These are phyloP conservation scores for Quadroppia sp. DNA, from an alignment of 2,888 invertebrate species.

Conservation along the genomic window DNA sequence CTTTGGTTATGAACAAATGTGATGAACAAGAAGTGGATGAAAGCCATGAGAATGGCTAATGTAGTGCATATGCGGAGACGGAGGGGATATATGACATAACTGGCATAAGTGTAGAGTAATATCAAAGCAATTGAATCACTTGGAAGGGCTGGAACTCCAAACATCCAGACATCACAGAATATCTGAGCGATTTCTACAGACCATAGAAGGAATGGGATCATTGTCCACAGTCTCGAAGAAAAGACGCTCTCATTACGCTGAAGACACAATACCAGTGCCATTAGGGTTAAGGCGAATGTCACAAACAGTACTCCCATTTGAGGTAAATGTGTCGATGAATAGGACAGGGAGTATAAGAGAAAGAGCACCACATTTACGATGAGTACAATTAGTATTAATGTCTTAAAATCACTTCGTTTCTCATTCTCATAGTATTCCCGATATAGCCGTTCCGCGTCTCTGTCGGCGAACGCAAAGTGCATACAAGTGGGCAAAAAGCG, in stretches of 20 bases:
- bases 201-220: conserved; percentile 48
- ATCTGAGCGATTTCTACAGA: conserved; percentile 59
- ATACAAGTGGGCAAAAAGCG: conserved; percentile 49
- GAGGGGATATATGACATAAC: conserved; percentile 69
- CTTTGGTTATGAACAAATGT: conserved; percentile 35
- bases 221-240: conserved; percentile 42
- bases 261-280: conserved; percentile 28
- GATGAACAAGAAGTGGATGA: conserved; percentile 44
- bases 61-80: conserved; percentile 56
- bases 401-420: conserved; percentile 64
- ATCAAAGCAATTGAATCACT: conserved; percentile 69
- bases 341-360: conserved; percentile 42
- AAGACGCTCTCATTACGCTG: conserved; percentile 18
- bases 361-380: conserved; percentile 47
- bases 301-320: conserved; percentile 53
- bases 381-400: conserved; percentile 60
- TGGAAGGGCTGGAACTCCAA: conserved; percentile 58
- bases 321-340: conserved; percentile 51
- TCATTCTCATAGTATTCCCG: conserved; percentile 68
- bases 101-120: conserved; percentile 66
- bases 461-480: conserved; percentile 60
- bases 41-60: conserved; percentile 46
- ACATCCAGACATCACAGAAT: conserved; percentile 53
- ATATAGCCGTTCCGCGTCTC: conserved; percentile 65
- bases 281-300: conserved; percentile 52